phyloP scores from a whole-genome alignment of 2,888 invertebrate species.

The Merodon equestris region DNA sequence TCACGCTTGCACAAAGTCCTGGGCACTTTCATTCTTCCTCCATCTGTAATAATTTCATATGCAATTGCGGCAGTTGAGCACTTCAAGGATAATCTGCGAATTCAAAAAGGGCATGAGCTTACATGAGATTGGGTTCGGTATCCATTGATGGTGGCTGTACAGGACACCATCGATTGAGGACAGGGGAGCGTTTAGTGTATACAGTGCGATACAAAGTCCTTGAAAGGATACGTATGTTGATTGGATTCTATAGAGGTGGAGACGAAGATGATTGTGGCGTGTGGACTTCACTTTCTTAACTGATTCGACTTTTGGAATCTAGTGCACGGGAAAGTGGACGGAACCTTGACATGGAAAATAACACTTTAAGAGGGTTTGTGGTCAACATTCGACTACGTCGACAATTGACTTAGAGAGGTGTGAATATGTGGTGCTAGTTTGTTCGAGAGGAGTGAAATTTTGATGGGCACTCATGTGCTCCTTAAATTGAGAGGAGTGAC shows the following conservation, averaged over 20 bases:
- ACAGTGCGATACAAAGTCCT: slow-evolving; percentile 36
- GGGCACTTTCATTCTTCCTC: slow-evolving; percentile 49
- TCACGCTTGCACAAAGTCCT: slow-evolving; percentile 33
- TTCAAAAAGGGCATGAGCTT: slow-evolving; percentile 39
- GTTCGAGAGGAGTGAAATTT: not conserved
- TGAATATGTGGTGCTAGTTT: slow-evolving; percentile 4
- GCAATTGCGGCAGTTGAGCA: slow-evolving; percentile 65
- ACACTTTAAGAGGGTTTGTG: not conserved
- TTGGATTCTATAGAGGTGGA: slow-evolving; percentile 47
- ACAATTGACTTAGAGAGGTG: slow-evolving; percentile 1
- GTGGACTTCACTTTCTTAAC: slow-evolving; percentile 35
- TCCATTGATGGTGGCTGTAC: slow-evolving; percentile 19
- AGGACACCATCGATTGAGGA: slow-evolving; percentile 39
- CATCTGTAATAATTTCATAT: slow-evolving; percentile 66
- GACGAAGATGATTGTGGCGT: slow-evolving; percentile 23
- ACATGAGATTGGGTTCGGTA: slow-evolving; percentile 22
- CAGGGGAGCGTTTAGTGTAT: slow-evolving; percentile 25
- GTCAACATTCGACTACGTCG: not conserved
- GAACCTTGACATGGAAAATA: slow-evolving; percentile 50
- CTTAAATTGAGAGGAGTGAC: too few relatives aligned
- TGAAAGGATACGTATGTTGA: slow-evolving; percentile 43
- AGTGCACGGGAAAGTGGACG: slow-evolving; percentile 3
- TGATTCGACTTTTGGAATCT: slow-evolving; percentile 33
- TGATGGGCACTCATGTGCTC: not conserved
- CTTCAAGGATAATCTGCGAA: slow-evolving; percentile 59